These are phyloP conservation scores for Acanthiza pusilla DNA, from an alignment of 2,797 vertebrate species.

Conservation along the genomic window DNA sequence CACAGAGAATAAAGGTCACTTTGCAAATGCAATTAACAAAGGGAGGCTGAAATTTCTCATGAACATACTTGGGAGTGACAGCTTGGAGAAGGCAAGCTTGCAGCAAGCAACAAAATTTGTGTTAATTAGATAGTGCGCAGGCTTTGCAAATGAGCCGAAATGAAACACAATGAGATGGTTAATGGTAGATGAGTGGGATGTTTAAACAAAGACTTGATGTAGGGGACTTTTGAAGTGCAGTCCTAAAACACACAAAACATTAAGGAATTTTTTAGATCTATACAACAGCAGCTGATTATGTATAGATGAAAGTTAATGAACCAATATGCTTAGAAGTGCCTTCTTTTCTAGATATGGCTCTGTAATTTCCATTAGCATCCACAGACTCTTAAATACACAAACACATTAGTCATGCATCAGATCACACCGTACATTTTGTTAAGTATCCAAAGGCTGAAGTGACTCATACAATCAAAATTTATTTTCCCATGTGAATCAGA, in stretches of 20 bases:
- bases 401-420: conserved; percentile 40
- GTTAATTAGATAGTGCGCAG: neutral
- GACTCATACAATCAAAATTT: conserved; percentile 24
- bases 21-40: conserved; percentile 5
- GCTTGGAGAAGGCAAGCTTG: neutral
- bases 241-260: neutral
- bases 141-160: conserved; percentile 24
- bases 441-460: neutral
- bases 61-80: neutral
- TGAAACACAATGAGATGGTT: neutral
- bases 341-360: neutral
- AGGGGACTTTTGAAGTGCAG: neutral
- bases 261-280: neutral
- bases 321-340: neutral
- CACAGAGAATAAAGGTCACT: conserved; percentile 33
- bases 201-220: conserved; percentile 29
- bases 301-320: conserved; percentile 28
- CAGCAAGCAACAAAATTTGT: neutral
- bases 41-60: neutral
- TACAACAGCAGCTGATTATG: conserved; percentile 4
- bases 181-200: neutral
- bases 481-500: conserved; percentile 48
- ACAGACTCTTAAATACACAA: conserved; percentile 48
- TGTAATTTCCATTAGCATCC: conserved; percentile 29
- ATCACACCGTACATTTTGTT: neutral